These are phyloP conservation scores for Albula glossodonta DNA, from an alignment of 2,113 vertebrate species.

Conservation along the genomic window DNA sequence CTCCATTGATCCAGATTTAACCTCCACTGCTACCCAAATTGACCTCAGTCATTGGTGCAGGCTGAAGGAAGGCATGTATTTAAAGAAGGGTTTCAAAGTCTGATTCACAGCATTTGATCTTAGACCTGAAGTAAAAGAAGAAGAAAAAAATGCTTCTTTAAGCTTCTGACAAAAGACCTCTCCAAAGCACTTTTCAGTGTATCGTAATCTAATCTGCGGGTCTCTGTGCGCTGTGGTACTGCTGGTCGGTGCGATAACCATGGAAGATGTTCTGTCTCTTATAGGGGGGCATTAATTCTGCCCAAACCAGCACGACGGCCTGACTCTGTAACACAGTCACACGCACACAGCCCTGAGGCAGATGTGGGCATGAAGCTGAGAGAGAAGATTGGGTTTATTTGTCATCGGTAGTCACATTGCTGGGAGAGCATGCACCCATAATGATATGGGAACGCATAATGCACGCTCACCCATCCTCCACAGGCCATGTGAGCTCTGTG, in stretches of 20 bases:
- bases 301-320: constrained; percentile 1
- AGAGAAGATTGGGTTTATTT: neutral
- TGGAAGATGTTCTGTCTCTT: constrained; percentile 5
- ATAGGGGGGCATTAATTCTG: neutral
- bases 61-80: neutral
- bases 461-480: neutral
- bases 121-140: neutral
- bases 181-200: neutral
- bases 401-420: constrained; percentile 3
- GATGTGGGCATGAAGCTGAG: neutral
- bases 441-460: neutral
- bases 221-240: neutral
- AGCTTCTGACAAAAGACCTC: neutral
- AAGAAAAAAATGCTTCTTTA: neutral
- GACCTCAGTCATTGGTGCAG: neutral
- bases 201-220: constrained; percentile 9
- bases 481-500: neutral
- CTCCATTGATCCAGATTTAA: neutral
- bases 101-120: constrained; percentile 14
- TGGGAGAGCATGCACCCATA: neutral
- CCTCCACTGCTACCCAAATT: neutral
- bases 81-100: constrained; percentile 16
- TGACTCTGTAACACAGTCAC: neutral
- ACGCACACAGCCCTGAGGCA: constrained; percentile 11
- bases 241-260: constrained; percentile 5